phyloP scores from a whole-genome alignment of 2,113 vertebrate genomes.

The Seriola dumerili region DNA sequence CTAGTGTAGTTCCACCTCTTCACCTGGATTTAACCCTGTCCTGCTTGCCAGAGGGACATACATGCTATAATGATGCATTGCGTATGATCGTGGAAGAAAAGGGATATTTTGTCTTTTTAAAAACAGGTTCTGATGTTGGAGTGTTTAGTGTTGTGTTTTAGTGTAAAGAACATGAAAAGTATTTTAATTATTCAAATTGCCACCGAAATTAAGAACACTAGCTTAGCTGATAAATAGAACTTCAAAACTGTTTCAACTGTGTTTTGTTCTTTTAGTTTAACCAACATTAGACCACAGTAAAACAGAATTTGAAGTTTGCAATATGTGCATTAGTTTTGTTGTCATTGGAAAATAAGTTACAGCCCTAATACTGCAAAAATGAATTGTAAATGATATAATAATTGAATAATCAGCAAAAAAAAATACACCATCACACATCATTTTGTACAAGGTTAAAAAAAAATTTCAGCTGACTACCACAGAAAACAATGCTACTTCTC shows the following conservation, averaged over 20 bases:
- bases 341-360: not conserved
- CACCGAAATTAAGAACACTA: not conserved
- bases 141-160: not conserved
- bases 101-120: not conserved
- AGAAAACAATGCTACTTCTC: not conserved
- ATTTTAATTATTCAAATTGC: not conserved
- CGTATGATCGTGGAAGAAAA: not conserved
- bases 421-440: no score
- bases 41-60: not conserved
- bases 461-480: not conserved
- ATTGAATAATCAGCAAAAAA: not conserved
- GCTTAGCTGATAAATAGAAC: no score
- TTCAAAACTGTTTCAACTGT: no score
- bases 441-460: not conserved
- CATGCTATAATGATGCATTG: not conserved
- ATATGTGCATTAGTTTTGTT: not conserved
- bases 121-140: not conserved
- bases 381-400: not conserved
- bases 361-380: not conserved
- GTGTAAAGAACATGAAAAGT: not conserved
- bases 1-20: conserved; percentile 20
- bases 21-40: conserved; percentile 24
- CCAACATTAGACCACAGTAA: not conserved
- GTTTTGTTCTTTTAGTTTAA: not conserved
- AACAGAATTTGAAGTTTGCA: not conserved